These are phyloP conservation scores for Andricus curvator DNA, from an alignment of 2,888 invertebrate species.

Conservation along the genomic window DNA sequence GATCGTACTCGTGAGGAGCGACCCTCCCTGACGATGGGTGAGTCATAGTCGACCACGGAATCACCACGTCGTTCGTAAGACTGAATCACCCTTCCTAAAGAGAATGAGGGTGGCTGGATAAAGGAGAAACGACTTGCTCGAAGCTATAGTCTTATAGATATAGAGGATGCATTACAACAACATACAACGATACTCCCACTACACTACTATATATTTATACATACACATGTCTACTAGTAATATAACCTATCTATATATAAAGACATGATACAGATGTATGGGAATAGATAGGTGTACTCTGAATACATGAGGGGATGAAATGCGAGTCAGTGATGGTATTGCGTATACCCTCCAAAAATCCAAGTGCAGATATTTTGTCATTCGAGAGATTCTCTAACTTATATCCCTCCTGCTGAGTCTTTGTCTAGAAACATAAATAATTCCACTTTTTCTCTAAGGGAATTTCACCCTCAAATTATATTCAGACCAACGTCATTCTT, in stretches of 20 bases:
- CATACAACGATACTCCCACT: neutral
- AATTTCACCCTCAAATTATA: conserved; percentile 3
- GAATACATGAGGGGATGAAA: conserved; percentile 7
- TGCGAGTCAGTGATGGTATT: conserved; percentile 4
- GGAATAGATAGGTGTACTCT: neutral
- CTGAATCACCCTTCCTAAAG: conserved; percentile 60
- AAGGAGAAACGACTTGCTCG: conserved; percentile 24
- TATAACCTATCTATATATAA: neutral
- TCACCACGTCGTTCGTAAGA: conserved; percentile 54
- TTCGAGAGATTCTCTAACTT: conserved; percentile 6
- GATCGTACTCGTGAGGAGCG: neutral
- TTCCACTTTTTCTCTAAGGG: conserved; percentile 14
- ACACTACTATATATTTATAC: conserved; percentile 1
- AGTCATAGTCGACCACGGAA: conserved; percentile 60
- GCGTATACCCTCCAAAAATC: conserved; percentile 3
- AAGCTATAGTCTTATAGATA: conserved; percentile 16
- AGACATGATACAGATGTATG: neutral
- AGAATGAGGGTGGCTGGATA: conserved; percentile 41
- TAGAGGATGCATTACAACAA: conserved; percentile 6
- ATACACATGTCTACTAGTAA: neutral
- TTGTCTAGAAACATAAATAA: conserved; percentile 32
- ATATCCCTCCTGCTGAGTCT: neutral
- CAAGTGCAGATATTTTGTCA: conserved; percentile 34
- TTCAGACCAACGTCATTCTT: neutral
- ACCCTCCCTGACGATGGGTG: conserved; percentile 47